A percentile compares a stretch with the other conserved stretches of the same genome.
phyloP scores from a whole-genome alignment of 2,888 invertebrate species.

The Drosophila kambysellisi region DNA sequence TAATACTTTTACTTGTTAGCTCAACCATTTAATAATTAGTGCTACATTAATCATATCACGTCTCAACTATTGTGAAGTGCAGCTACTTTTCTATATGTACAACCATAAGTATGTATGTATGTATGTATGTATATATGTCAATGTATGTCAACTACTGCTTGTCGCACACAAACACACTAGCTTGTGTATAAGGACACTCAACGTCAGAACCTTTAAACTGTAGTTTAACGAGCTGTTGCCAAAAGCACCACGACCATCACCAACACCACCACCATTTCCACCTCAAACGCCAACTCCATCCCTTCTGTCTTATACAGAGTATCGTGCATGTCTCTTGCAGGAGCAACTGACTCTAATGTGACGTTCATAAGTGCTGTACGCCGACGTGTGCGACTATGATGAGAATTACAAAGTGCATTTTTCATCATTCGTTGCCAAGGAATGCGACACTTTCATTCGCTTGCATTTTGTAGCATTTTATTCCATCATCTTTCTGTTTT shows the following conservation, averaged over 20 bases:
- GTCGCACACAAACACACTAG: constrained; percentile 35
- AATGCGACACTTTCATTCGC: constrained; percentile 25
- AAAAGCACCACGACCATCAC: constrained; percentile 14
- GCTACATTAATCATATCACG: constrained; percentile 3
- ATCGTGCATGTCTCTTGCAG: constrained; percentile 35
- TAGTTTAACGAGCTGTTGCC: constrained; percentile 69
- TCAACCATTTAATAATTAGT: neutral
- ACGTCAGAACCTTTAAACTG: constrained; percentile 58
- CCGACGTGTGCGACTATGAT: constrained; percentile 69
- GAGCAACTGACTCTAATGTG: constrained; percentile 72
- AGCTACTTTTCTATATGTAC: neutral
- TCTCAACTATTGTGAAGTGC: neutral
- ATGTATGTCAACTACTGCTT: constrained; percentile 9
- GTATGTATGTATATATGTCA: neutral
- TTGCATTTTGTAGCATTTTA: constrained; percentile 15
- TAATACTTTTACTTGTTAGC: neutral
- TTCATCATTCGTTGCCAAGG: constrained; percentile 61
- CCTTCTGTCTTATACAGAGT: constrained; percentile 1
- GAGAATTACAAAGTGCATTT: constrained; percentile 77
- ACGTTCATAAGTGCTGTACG: constrained; percentile 73
- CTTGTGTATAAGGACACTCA: constrained; percentile 31
- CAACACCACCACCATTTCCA: neutral
- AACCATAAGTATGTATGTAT: neutral
- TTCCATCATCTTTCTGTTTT: constrained; percentile 11
- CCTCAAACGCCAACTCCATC: neutral